phyloP scores from a whole-genome alignment of 1,140 invertebrate genomes.

The Zaprionus taronus region DNA sequence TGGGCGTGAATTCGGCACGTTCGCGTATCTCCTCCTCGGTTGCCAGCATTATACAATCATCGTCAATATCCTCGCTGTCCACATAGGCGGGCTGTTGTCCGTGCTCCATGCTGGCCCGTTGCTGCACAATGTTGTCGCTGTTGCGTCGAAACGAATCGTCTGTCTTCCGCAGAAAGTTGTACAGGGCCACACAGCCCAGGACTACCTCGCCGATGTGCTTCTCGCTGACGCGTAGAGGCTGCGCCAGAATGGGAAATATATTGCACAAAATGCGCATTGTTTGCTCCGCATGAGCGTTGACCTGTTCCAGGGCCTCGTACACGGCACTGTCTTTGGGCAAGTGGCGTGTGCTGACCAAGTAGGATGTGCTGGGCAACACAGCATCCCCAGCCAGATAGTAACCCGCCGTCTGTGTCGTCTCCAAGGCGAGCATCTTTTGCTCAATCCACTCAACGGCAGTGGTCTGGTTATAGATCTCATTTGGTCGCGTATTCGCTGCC shows the following conservation, averaged over 20 bases:
- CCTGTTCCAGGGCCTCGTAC: slow-evolving; percentile 56
- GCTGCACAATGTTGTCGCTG: slow-evolving; percentile 76
- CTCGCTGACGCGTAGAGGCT: slow-evolving; percentile 72
- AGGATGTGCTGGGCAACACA: slow-evolving; percentile 67
- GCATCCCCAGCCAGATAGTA: slow-evolving; percentile 74
- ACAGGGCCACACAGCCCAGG: slow-evolving; percentile 76
- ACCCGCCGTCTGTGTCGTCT: slow-evolving; percentile 48
- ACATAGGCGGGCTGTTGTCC: slow-evolving; percentile 55
- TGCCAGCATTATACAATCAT: slow-evolving; percentile 79
- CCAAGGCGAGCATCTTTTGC: slow-evolving; percentile 65
- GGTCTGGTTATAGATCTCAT: slow-evolving; percentile 78
- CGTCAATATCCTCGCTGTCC: slow-evolving; percentile 71
- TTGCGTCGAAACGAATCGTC: slow-evolving; percentile 72
- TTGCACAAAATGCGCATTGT: slow-evolving; percentile 78
- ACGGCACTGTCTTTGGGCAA: slow-evolving; percentile 60
- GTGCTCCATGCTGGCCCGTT: slow-evolving; percentile 51
- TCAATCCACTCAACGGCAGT: slow-evolving; percentile 74
- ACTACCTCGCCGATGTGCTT: slow-evolving; percentile 78
- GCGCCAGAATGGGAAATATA: slow-evolving; percentile 78
- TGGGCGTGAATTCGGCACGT: slow-evolving; percentile 74
- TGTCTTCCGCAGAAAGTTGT: slow-evolving; percentile 82
- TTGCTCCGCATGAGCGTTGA: slow-evolving; percentile 73
- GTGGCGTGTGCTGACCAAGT: slow-evolving; percentile 69
- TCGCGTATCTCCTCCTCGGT: slow-evolving; percentile 75
- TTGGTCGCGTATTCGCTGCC: slow-evolving; percentile 64